Percentiles rank a stretch among this genome's conserved stretches.
These are phyloP conservation scores for Heliconius eleuchia DNA, from an alignment of 1,140 invertebrate species.

Conservation along the genomic window DNA sequence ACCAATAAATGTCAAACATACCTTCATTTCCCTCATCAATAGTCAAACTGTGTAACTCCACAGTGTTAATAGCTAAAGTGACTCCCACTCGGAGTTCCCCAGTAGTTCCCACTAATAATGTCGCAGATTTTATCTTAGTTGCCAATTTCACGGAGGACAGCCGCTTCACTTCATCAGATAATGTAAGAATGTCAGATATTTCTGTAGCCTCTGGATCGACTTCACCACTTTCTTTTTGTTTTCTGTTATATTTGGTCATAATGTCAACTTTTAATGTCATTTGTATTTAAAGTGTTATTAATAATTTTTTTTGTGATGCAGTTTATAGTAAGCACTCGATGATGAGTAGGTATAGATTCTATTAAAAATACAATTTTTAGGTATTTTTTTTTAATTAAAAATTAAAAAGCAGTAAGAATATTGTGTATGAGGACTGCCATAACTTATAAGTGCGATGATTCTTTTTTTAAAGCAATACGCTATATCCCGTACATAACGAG, in stretches of 20 bases:
- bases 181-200: conserved; percentile 67
- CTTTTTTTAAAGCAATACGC: no score
- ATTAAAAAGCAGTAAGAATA: no score
- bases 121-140: conserved; percentile 87
- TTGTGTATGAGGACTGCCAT: no score
- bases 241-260: conserved; percentile 44
- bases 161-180: conserved; percentile 89
- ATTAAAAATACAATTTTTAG: no score
- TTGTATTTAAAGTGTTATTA: no score
- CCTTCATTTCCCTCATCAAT: conserved; percentile 78
- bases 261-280: not conserved
- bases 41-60: conserved; percentile 84
- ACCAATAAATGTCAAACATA: conserved; percentile 30
- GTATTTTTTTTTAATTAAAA: no score
- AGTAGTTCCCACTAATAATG: conserved; percentile 85
- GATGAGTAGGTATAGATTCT: no score
- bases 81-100: conserved; percentile 86
- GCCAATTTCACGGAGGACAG: conserved; percentile 85
- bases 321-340: no score
- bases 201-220: conserved; percentile 47
- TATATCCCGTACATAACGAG: no score
- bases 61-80: conserved; percentile 85
- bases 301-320: no score
- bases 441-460: no score
- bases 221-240: conserved; percentile 68